Evolutionary conservation across 2,888 invertebrate genomes (phyloP).

Genomic region (Diarsia mendica): DNA sequence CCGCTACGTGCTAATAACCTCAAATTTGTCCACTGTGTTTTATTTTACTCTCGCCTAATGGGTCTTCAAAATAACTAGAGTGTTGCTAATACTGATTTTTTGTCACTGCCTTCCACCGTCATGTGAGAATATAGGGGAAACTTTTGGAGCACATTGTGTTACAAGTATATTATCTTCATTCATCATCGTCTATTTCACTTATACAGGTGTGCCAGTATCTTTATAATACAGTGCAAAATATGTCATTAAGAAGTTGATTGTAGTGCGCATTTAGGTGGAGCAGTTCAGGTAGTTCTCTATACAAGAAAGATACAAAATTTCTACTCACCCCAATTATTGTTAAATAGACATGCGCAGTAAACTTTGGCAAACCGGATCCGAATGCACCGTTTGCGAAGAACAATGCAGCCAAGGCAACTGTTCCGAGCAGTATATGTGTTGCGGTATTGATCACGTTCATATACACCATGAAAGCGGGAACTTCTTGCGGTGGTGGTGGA

Average conservation of each 20-base stretch:
- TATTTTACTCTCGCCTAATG: background rate
- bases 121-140: background rate
- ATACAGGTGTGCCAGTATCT: background rate
- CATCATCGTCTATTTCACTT: background rate
- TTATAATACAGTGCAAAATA: background rate
- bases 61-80: background rate
- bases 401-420: conserved; percentile 69
- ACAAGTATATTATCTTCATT: no score
- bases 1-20: no score
- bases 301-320: background rate
- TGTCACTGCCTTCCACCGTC: background rate
- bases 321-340: conserved; percentile 80
- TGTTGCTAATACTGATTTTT: background rate
- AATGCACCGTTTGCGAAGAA: background rate
- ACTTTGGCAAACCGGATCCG: background rate
- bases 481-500: conserved; percentile 18
- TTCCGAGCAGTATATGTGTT: conserved; percentile 73
- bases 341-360: conserved; percentile 75
- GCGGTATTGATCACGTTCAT: conserved; percentile 69
- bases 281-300: background rate
- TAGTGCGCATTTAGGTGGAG: background rate
- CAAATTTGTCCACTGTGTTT: background rate
- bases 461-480: conserved; percentile 52
- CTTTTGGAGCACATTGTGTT: no score
- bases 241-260: no score